Conservation (phyloP, 64 coral and sea anemone genomes). For the Orbicella faveolata region DNA sequence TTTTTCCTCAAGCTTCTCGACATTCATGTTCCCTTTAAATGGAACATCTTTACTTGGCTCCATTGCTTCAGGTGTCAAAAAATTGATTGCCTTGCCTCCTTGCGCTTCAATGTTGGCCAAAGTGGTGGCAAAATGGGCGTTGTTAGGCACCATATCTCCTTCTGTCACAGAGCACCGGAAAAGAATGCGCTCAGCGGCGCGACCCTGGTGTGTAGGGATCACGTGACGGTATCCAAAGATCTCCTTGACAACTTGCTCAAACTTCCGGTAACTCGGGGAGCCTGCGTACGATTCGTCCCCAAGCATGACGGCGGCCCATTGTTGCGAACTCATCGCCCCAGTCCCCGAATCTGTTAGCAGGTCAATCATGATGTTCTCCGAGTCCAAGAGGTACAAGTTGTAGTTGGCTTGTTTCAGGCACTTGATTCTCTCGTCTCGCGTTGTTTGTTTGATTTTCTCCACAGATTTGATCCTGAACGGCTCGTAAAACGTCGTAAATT, state of each 20-base stretch:
- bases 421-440: conserved; percentile 63
- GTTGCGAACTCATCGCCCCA: conserved; percentile 65
- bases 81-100: conserved; percentile 47
- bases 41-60: conserved; percentile 45
- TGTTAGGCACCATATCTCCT: conserved; percentile 65
- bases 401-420: conserved; percentile 50
- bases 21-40: conserved; percentile 67
- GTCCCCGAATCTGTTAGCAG: conserved; percentile 68
- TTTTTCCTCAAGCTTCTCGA: conserved; percentile 38
- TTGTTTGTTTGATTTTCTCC: conserved; percentile 52
- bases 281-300: conserved; percentile 79
- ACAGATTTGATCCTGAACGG: conserved; percentile 70
- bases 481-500: conserved; percentile 52
- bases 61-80: conserved; percentile 39
- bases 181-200: conserved; percentile 72
- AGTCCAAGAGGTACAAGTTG: conserved; percentile 54
- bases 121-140: conserved; percentile 75
- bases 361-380: conserved; percentile 57
- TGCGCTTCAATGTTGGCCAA: conserved; percentile 58
- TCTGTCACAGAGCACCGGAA: conserved; percentile 16
- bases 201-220: conserved; percentile 77
- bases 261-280: conserved; percentile 58
- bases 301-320: conserved; percentile 69
- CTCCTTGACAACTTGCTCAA: conserved; percentile 71
- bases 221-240: conserved; percentile 75